A percentile compares a stretch with the other conserved stretches of the same genome.
Evolutionary conservation across 2,797 vertebrate species (phyloP).

Genomic region (Pteropus rufus): DNA sequence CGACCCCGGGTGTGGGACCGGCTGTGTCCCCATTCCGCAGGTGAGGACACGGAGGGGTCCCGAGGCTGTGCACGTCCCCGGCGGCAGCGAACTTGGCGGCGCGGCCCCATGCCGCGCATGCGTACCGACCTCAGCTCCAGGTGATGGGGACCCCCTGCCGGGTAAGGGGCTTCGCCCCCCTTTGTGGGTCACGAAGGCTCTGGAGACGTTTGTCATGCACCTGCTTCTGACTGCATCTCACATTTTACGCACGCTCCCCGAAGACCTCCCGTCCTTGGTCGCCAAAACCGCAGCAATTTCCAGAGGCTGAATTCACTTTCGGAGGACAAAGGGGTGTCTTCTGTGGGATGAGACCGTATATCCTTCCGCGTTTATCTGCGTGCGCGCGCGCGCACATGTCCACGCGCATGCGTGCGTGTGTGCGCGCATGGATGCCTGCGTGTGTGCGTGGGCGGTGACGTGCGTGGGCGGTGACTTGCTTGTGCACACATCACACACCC

Average conservation of each 20-base stretch:
- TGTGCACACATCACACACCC: accelerated
- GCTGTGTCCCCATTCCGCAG: no score
- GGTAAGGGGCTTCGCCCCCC: no score
- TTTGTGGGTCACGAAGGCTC: not conserved
- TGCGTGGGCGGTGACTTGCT: accelerated
- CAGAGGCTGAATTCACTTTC: not conserved
- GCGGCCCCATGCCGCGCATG: accelerated
- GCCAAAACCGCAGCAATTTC: not conserved
- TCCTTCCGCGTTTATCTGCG: no score
- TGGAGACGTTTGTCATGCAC: not conserved
- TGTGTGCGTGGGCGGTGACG: accelerated
- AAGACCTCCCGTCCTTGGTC: not conserved
- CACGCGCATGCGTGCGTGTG: no score
- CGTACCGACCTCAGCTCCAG: accelerated
- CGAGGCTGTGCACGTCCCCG: not conserved
- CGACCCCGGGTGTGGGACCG: not conserved
- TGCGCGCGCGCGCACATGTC: no score
- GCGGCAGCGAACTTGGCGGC: no score
- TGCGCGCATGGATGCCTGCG: not conserved
- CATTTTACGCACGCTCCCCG: accelerated
- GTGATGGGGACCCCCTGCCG: not conserved
- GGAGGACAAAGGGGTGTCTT: not conserved
- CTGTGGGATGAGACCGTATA: not conserved
- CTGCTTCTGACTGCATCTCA: not conserved
- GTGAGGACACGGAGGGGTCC: not conserved